Evolutionary conservation across 2,113 vertebrate species (phyloP).

Genomic region (Paraplagusia blochii): DNA sequence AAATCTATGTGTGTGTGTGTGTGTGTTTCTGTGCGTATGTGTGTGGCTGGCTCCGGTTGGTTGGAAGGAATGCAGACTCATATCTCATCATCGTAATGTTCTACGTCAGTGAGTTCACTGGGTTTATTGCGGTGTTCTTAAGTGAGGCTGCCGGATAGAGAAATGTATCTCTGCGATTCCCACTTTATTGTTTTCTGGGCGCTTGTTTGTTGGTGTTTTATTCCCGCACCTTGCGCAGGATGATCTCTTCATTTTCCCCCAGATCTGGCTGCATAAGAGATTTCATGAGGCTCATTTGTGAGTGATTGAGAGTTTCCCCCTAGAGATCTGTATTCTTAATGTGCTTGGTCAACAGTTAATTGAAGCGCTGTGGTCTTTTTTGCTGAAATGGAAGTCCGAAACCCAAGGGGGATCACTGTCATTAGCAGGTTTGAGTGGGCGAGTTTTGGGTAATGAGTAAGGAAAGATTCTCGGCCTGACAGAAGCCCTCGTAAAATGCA

Average conservation of each 20-base stretch:
- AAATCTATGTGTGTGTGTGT: not conserved
- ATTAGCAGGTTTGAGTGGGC: too few species aligned
- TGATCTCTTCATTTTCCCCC: not conserved
- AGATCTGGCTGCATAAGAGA: slow-evolving; percentile 11
- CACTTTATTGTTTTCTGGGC: too few species aligned
- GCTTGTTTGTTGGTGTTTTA: too few species aligned
- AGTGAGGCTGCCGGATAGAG: not conserved
- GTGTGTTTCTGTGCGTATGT: not conserved
- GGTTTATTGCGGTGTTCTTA: slow-evolving; percentile 38
- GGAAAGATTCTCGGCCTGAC: too few species aligned
- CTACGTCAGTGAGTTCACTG: slow-evolving; percentile 36
- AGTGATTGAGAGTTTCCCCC: slow-evolving; percentile 1
- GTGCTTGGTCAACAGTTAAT: not conserved
- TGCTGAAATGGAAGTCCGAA: too few species aligned
- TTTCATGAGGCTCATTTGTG: not conserved
- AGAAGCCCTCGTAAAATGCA: too few species aligned
- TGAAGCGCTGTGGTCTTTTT: not conserved
- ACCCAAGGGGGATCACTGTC: too few species aligned
- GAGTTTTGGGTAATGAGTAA: too few species aligned
- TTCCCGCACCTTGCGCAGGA: not conserved
- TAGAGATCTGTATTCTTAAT: too few species aligned
- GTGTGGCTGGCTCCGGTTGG: slow-evolving; percentile 17
- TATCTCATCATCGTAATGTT: slow-evolving; percentile 52
- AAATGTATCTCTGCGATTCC: not conserved
- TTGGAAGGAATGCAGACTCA: slow-evolving; percentile 43